Percentiles rank a stretch among this genome's conserved stretches.
These are phyloP conservation scores for Ascidia mentula DNA, from an alignment of 23 tunicate species.

Conservation along the genomic window DNA sequence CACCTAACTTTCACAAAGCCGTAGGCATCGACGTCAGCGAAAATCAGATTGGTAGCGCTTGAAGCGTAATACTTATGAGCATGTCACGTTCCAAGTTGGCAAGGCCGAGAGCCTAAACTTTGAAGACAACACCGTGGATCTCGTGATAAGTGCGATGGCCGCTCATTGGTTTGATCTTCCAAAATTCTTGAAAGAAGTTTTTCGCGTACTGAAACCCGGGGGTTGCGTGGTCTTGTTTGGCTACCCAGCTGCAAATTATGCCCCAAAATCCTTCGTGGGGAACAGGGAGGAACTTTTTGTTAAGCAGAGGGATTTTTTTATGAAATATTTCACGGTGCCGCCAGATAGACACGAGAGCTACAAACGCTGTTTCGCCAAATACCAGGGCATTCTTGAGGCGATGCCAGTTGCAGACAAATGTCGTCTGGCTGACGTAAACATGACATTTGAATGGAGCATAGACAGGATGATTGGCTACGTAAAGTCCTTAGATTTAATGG, in stretches of 20 bases:
- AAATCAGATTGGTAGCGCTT: neutral
- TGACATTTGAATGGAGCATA: neutral
- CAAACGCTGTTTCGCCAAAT: neutral
- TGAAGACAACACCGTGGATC: conserved; percentile 4
- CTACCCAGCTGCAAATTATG: neutral
- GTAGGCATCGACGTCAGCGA: neutral
- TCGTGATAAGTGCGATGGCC: neutral
- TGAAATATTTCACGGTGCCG: neutral
- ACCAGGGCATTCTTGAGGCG: neutral
- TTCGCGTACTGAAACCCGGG: neutral
- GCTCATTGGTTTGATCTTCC: conserved; percentile 1
- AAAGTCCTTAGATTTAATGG: neutral
- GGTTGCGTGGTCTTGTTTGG: neutral
- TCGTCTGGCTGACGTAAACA: neutral
- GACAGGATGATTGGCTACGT: neutral
- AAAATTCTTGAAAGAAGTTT: neutral
- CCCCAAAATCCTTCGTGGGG: neutral
- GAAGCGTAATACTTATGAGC: neutral
- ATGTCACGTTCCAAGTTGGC: neutral
- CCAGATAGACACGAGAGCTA: neutral
- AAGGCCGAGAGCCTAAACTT: neutral
- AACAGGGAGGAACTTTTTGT: neutral
- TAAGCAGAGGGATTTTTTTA: neutral
- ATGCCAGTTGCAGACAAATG: neutral
- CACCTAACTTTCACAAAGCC: neutral